Percentiles rank a stretch among this genome's conserved stretches.
Conservation (phyloP, 2,113 vertebrate genomes). For the Phaetusa simplex region DNA sequence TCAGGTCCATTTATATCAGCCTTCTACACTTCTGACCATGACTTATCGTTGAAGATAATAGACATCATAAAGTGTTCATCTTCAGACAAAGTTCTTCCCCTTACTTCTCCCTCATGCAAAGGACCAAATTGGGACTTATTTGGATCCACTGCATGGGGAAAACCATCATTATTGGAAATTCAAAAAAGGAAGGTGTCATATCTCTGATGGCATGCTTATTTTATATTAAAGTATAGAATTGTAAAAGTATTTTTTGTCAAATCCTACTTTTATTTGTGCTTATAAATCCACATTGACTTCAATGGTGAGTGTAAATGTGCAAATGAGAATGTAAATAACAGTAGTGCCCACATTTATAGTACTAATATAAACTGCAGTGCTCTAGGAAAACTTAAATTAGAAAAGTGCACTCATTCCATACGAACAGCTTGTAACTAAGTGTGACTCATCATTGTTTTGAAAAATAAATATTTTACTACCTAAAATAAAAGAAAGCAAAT, state of each 20-base stretch:
- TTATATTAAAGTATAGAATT: not conserved
- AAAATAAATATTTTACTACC: not conserved
- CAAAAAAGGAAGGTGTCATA: not conserved
- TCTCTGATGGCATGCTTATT: not conserved
- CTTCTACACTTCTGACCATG: not conserved
- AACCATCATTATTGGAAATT: not conserved
- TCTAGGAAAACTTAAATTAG: not conserved
- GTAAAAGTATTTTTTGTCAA: not conserved
- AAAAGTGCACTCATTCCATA: not conserved
- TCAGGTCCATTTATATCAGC: not conserved
- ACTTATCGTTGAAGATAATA: not conserved
- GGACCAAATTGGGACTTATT: not conserved
- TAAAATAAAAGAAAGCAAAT: not conserved
- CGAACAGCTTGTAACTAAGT: not conserved
- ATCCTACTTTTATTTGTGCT: not conserved
- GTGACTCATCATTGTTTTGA: not conserved
- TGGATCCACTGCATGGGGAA: not conserved
- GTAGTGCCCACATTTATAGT: not conserved
- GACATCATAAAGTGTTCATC: not conserved
- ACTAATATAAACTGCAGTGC: not conserved
- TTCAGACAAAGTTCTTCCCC: not conserved
- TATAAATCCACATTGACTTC: not conserved
- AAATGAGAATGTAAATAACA: not conserved
- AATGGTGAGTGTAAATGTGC: not conserved
- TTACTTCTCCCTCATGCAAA: not conserved